Evolutionary conservation across 2,797 vertebrate genomes (phyloP), one percentile per base, ranked within the genome.

Genomic region (Cichlasoma orientale): DNA sequence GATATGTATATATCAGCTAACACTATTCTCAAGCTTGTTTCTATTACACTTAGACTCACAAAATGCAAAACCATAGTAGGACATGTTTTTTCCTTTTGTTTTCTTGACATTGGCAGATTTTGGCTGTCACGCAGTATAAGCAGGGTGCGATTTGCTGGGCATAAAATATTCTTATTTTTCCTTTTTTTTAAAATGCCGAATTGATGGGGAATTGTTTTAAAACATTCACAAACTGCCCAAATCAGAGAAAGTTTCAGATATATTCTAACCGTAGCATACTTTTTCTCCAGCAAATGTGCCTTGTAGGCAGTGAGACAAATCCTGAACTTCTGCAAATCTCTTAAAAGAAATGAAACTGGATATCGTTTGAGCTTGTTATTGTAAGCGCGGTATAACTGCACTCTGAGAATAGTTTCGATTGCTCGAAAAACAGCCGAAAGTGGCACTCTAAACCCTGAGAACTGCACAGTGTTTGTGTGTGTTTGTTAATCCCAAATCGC

Each of bases 21-120:
- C 85, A 88, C 89, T 91, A 88, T 89, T 88, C 86, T 90, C 58
- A 80, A 23, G 27, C 54, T 74, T 7, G 44, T 82, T 84, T 88
- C 61, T 66, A 23, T 25, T 38, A 73, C 29, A 3, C 41, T 84
- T 84, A 33, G 38, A 80, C 47, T 74, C 47, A 12, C 41, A 66
- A 66, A 47, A 66, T 66, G 29, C 31, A 66, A 50, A 85, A 80
- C 70, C 18, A 69, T 47, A 72, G 55, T 56, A 63, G 56, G 52
- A 59, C 29, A 63, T 2, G 3, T 74, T 78, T n/a, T n/a, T 53
- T 19, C 10, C 1, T 78, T 80, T 56, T 56, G 1, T 86, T 75
- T 75, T 75, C 19, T 36, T 79, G 56, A 82, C 61, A 70, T 53
- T 66, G 53, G 78, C 76, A 58, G 75, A 59, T 79, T 74, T 78